Evolutionary conservation across 2,113 vertebrate species (phyloP).

Genomic region (Lamprotornis superbus): DNA sequence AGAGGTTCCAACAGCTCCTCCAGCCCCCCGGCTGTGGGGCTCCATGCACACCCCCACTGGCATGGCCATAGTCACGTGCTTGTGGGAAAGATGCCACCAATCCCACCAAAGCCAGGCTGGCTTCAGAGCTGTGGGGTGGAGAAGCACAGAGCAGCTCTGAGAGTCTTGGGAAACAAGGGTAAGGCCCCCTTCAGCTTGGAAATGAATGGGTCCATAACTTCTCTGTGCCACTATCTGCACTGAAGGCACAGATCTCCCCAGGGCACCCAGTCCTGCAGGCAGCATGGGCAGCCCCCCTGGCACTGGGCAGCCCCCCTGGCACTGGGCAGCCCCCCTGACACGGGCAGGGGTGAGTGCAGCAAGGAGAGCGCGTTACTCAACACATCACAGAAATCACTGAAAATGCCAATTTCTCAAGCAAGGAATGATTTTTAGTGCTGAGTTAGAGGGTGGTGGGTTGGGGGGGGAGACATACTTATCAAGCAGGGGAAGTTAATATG

Average conservation of each 20-base stretch:
- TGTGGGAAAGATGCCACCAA: background rate
- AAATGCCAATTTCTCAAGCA: background rate
- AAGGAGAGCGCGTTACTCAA: background rate
- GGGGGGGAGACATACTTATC: background rate
- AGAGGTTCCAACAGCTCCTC: background rate
- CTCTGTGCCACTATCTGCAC: background rate
- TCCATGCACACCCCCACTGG: background rate
- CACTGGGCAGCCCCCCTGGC: background rate
- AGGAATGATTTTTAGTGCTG: background rate
- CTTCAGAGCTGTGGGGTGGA: background rate
- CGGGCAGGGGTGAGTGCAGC: background rate
- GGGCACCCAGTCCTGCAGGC: background rate
- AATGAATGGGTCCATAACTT: background rate
- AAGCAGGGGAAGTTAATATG: conserved; percentile 17
- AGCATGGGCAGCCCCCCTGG: background rate
- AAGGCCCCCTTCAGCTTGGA: background rate
- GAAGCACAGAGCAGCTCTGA: background rate
- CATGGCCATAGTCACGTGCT: background rate
- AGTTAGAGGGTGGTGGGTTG: background rate
- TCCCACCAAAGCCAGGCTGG: background rate
- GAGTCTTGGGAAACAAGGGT: background rate
- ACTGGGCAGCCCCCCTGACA: background rate
- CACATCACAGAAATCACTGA: background rate
- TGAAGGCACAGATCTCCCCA: background rate
- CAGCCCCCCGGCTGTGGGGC: background rate